Evolutionary conservation across 2,113 vertebrate genomes (phyloP).

Genomic region (Brachyistius frenatus): DNA sequence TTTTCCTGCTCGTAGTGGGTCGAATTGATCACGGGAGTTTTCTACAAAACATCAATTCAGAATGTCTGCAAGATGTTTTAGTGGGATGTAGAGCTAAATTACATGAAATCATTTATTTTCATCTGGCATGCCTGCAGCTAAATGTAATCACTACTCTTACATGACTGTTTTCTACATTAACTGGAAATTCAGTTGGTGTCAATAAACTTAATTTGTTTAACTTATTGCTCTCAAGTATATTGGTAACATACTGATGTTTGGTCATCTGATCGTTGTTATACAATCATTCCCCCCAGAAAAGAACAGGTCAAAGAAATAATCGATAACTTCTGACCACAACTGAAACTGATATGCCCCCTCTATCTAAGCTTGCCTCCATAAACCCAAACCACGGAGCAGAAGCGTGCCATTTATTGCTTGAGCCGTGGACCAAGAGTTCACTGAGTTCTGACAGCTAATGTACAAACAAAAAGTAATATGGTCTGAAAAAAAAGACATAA

Average conservation of each 20-base stretch:
- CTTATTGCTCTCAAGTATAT: too few relatives aligned
- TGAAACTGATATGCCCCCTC: too few relatives aligned
- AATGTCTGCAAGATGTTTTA: not conserved
- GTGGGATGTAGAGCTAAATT: not conserved
- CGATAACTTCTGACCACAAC: too few relatives aligned
- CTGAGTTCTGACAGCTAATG: not conserved
- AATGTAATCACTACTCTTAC: not conserved
- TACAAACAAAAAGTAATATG: not conserved
- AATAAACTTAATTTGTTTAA: too few relatives aligned
- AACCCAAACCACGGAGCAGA: not conserved
- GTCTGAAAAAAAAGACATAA: conserved; percentile 5
- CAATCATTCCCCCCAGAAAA: too few relatives aligned
- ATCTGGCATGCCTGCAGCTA: not conserved
- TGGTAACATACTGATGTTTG: too few relatives aligned
- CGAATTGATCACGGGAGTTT: not conserved
- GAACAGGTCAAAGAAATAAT: too few relatives aligned
- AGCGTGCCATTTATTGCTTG: not conserved
- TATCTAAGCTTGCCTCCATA: not conserved
- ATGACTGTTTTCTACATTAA: too few relatives aligned
- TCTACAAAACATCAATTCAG: not conserved
- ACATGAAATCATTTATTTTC: not conserved
- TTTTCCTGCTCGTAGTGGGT: not conserved
- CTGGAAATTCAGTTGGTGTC: too few relatives aligned
- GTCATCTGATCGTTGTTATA: too few relatives aligned
- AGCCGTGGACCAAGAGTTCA: not conserved